phyloP scores from a whole-genome alignment of 2,797 vertebrate genomes.

The Notoglanidium macrostoma region DNA sequence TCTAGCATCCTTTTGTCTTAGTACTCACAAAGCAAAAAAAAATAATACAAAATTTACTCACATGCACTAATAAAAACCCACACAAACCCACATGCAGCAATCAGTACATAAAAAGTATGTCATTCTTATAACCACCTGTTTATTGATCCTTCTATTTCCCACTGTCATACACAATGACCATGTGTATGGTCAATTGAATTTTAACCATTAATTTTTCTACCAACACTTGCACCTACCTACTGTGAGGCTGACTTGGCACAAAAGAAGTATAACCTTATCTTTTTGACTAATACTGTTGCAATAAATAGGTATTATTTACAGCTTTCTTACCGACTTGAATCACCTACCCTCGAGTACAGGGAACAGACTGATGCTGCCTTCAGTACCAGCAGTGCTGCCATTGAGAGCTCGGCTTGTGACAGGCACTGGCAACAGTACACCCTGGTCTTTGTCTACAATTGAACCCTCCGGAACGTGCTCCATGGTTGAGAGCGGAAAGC shows the following conservation, averaged over 20 bases:
- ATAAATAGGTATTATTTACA: neutral
- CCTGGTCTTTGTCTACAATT: slow-evolving; percentile 63
- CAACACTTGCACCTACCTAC: neutral
- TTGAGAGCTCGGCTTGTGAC: slow-evolving; percentile 60
- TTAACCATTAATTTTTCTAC: neutral
- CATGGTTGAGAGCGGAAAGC: slow-evolving; percentile 67
- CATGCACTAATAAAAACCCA: neutral
- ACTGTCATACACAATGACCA: neutral
- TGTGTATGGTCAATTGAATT: neutral
- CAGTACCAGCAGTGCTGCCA: slow-evolving; percentile 5
- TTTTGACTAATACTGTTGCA: neutral
- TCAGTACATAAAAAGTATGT: neutral
- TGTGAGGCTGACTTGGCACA: neutral
- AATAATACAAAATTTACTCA: neutral
- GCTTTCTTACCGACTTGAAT: slow-evolving; percentile 1
- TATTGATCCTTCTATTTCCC: neutral
- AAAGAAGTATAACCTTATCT: neutral
- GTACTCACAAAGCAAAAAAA: neutral
- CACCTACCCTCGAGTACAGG: slow-evolving; percentile 74
- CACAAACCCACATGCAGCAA: neutral
- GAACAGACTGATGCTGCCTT: slow-evolving; percentile 29
- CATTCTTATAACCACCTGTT: neutral
- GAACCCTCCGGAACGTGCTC: slow-evolving; percentile 72
- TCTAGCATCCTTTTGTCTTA: neutral
- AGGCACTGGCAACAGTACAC: slow-evolving; percentile 70